Conservation (phyloP, 2,888 invertebrate genomes). For the Uloborus plumipes region DNA sequence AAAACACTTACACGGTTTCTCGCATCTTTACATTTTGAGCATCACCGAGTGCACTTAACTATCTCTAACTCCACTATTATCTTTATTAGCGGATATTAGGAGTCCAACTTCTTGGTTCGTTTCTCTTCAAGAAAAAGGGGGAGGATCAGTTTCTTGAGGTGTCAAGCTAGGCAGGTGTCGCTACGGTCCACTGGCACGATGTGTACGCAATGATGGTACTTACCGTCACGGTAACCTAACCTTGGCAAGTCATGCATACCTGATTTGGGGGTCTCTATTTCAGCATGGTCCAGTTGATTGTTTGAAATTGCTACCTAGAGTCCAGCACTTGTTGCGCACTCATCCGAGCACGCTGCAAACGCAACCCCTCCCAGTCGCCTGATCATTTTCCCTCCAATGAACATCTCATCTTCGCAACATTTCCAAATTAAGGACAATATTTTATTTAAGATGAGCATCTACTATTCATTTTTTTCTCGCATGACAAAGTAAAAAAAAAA, state of each 20-base stretch:
- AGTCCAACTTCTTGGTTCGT: not conserved
- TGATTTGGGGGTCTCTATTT: slow-evolving; percentile 62
- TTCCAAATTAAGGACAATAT: slow-evolving; percentile 6
- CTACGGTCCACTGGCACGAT: slow-evolving; percentile 51
- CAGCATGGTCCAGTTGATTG: slow-evolving; percentile 59
- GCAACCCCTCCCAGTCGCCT: slow-evolving; percentile 7
- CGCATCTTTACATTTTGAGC: too few species aligned
- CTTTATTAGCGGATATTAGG: too few species aligned
- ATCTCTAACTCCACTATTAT: too few species aligned
- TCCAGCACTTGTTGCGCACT: slow-evolving; percentile 58
- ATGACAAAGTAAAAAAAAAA: too few species aligned
- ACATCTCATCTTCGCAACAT: not conserved
- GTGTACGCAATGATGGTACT: slow-evolving; percentile 57
- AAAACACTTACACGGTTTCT: too few species aligned
- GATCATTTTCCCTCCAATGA: slow-evolving; percentile 10
- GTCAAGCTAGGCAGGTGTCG: slow-evolving; percentile 58
- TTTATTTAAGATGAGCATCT: too few species aligned
- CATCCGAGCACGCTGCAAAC: slow-evolving; percentile 28
- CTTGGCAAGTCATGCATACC: slow-evolving; percentile 63
- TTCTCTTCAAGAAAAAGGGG: slow-evolving; percentile 20
- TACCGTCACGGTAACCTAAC: slow-evolving; percentile 52
- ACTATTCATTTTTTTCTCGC: too few species aligned
- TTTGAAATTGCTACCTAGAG: slow-evolving; percentile 63
- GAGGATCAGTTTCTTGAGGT: slow-evolving; percentile 31
- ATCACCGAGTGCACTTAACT: too few species aligned